These are phyloP conservation scores for Linnaemya vulpina DNA, from an alignment of 2,888 invertebrate genomes.

Conservation along the genomic window DNA sequence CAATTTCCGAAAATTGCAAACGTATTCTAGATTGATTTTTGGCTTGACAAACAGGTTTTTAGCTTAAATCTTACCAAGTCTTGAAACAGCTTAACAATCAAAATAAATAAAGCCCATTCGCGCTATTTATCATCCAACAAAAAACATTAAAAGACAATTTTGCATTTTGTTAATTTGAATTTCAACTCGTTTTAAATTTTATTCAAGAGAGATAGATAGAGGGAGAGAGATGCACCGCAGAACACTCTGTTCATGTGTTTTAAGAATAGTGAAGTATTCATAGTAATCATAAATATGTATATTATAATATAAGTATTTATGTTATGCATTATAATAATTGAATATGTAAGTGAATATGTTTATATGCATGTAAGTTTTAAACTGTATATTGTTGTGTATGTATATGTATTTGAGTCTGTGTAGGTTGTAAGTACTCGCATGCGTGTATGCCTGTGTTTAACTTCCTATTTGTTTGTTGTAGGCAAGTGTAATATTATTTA, in stretches of 20 bases:
- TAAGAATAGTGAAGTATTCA: slow-evolving; percentile 52
- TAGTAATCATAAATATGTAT: slow-evolving; percentile 68
- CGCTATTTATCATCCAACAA: not conserved
- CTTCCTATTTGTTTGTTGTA: slow-evolving; percentile 6
- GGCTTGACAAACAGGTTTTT: too few relatives aligned
- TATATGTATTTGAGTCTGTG: not conserved
- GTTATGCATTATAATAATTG: slow-evolving; percentile 40
- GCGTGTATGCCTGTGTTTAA: slow-evolving; percentile 7
- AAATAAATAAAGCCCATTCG: too few relatives aligned
- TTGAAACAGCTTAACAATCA: too few relatives aligned
- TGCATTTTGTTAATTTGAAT: slow-evolving; percentile 56
- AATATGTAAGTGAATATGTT: not conserved
- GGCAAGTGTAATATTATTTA: slow-evolving; percentile 30
- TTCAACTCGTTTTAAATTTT: slow-evolving; percentile 71
- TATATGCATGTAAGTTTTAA: slow-evolving; percentile 27
- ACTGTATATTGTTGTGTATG: slow-evolving; percentile 22
- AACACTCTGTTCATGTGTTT: slow-evolving; percentile 56
- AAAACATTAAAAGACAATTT: not conserved
- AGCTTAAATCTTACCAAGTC: too few relatives aligned
- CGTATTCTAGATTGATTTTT: too few relatives aligned
- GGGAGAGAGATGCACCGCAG: slow-evolving; percentile 50
- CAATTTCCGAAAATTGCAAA: too few relatives aligned
- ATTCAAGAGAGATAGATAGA: slow-evolving; percentile 57
- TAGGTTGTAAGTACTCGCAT: slow-evolving; percentile 19
- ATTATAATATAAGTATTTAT: not conserved